Base-by-base conservation (phyloP, 1,140 invertebrate genomes). In the Orchesella cincta region DNA sequence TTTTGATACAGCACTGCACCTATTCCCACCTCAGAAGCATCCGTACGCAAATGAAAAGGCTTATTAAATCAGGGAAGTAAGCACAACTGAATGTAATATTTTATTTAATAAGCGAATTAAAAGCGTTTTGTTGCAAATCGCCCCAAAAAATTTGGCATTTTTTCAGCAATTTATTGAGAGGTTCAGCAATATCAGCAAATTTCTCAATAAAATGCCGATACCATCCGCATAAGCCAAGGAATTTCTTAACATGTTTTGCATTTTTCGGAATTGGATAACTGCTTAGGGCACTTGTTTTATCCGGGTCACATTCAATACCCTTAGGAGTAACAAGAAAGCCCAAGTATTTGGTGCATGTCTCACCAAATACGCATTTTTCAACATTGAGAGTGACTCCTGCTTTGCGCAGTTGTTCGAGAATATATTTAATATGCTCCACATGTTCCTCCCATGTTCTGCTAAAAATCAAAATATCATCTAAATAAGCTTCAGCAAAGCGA, bases 311-410 rank as follows among this genome's bases (percentile, higher is more conserved):
- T 72, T 78, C 79, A 12, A 88, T 81, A 28, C 87, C 86, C 0
- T 85, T 70, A 33, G 82, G 73, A 2, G 84, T 83, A 36, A 87
- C 82, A 0, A 84, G 76, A 75, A 87, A 86, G 5, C 86, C 87
- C 35, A 88, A 79, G 82, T 85, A 88, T 1, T 78, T 73, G 1
- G 87, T 83, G 84, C 86, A 84, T 76, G 83, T 84, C 75, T 80
- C 76, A 33, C 87, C 76, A 81, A 88, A 88, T 76, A 85, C 83
- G 74, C 85, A 87, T 82, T 88, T 88, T 31, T 84, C 83, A 0
- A 84, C 84, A 81, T 88, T 84, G 18, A 87, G 33, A 80, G 87
- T 86, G 33, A 88, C 81, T 52, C 84, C 84, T 74, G 83, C 70
- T 78, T 83, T 23, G 14, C 23, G 14, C 29, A 73, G 28, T 28